Conservation (phyloP, 2,888 invertebrate species). For the Plagiodera versicolora region DNA sequence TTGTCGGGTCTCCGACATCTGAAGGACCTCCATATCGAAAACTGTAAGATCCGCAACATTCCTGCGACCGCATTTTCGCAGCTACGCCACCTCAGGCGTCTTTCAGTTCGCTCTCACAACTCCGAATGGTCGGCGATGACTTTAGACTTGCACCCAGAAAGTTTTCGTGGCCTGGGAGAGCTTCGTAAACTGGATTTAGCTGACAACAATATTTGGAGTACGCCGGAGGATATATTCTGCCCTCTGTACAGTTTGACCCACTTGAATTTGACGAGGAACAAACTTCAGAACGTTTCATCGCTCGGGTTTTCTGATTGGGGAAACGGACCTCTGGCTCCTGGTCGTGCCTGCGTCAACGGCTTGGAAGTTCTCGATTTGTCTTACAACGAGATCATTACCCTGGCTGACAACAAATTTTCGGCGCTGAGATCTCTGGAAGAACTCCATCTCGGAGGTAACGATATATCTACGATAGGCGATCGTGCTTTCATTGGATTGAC, state of each 20-base stretch:
- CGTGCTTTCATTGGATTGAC: conserved; percentile 72
- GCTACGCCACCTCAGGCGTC: conserved; percentile 65
- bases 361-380: conserved; percentile 74
- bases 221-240: conserved; percentile 74
- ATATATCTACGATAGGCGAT: conserved; percentile 72
- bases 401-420: conserved; percentile 73
- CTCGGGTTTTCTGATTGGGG: conserved; percentile 76
- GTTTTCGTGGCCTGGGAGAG: conserved; percentile 69
- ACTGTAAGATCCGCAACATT: conserved; percentile 76
- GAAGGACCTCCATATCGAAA: conserved; percentile 70
- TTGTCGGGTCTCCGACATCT: conserved; percentile 66
- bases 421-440: conserved; percentile 70
- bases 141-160: conserved; percentile 72
- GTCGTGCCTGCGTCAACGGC: conserved; percentile 67
- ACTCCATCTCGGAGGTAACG: conserved; percentile 75
- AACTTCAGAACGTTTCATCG: conserved; percentile 75
- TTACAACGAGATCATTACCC: conserved; percentile 69
- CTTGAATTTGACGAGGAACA: conserved; percentile 75
- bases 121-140: conserved; percentile 81
- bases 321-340: conserved; percentile 63
- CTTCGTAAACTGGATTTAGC: conserved; percentile 70
- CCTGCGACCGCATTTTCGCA: conserved; percentile 71
- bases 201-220: conserved; percentile 76
- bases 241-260: conserved; percentile 68
- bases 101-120: conserved; percentile 74